These are phyloP conservation scores for Toxonevra muliebris DNA, from an alignment of 2,888 invertebrate genomes.

Conservation along the genomic window DNA sequence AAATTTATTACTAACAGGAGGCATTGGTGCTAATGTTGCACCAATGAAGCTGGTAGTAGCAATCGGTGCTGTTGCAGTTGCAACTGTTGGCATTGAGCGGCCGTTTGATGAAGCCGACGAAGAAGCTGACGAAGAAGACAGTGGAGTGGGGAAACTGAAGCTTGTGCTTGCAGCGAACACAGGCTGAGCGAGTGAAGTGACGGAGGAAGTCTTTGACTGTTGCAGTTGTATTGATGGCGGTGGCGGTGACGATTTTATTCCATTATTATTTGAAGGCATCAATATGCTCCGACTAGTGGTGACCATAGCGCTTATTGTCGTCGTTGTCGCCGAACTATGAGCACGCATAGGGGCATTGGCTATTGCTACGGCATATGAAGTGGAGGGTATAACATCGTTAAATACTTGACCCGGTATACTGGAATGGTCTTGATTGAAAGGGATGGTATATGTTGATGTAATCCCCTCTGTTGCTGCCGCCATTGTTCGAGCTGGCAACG, in stretches of 20 bases:
- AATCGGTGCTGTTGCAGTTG: slow-evolving; percentile 15
- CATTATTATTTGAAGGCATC: slow-evolving; percentile 40
- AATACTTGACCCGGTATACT: slow-evolving; percentile 55
- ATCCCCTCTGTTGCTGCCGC: slow-evolving; percentile 28
- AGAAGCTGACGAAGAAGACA: slow-evolving; percentile 38
- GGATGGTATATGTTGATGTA: slow-evolving; percentile 32
- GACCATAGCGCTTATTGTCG: background rate
- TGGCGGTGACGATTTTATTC: slow-evolving; percentile 13
- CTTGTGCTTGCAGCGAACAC: slow-evolving; percentile 26
- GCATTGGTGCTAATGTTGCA: slow-evolving; percentile 23
- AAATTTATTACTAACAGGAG: slow-evolving; percentile 48
- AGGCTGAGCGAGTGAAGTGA: slow-evolving; percentile 35
- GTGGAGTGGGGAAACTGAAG: slow-evolving; percentile 40
- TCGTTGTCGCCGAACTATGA: slow-evolving; percentile 5
- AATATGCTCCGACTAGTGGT: slow-evolving; percentile 51
- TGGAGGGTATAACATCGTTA: slow-evolving; percentile 32
- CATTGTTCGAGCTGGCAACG: slow-evolving; percentile 33
- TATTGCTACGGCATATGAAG: background rate
- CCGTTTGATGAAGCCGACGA: slow-evolving; percentile 38
- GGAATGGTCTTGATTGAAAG: slow-evolving; percentile 31
- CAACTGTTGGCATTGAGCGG: slow-evolving; percentile 30
- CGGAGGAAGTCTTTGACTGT: slow-evolving; percentile 1
- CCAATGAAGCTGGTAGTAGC: background rate
- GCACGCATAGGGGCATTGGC: background rate
- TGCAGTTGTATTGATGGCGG: slow-evolving; percentile 15